These are phyloP conservation scores for Oscheius sp. DNA, from an alignment of 2,888 invertebrate genomes.

Conservation along the genomic window DNA sequence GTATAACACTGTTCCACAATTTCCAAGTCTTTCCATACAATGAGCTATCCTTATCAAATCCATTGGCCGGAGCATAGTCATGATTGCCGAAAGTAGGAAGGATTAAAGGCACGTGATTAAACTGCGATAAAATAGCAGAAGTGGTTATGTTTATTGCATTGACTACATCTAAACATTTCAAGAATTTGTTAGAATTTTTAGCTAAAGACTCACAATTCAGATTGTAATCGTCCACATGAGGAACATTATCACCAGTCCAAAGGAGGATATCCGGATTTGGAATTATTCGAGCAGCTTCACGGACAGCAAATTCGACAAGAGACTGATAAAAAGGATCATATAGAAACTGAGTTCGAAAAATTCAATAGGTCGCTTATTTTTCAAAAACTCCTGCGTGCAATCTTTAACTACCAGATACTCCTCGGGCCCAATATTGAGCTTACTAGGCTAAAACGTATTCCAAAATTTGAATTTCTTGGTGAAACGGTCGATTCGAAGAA, in stretches of 20 bases:
- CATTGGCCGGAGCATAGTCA: constrained; percentile 65
- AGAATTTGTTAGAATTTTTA: no score
- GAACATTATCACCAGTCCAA: constrained; percentile 69
- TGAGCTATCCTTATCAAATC: constrained; percentile 43
- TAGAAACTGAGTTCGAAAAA: neutral
- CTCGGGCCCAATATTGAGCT: no score
- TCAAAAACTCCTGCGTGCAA: no score
- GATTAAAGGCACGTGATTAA: constrained; percentile 48
- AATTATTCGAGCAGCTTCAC: constrained; percentile 48
- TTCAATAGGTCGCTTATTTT: no score
- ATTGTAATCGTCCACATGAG: constrained; percentile 62
- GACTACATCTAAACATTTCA: constrained; percentile 47
- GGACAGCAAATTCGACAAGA: constrained; percentile 57
- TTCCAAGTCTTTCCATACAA: constrained; percentile 49
- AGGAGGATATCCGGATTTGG: constrained; percentile 61
- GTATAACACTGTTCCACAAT: constrained; percentile 58
- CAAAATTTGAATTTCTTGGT: no score
- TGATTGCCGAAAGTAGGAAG: constrained; percentile 67
- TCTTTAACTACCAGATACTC: no score
- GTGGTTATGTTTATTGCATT: constrained; percentile 45
- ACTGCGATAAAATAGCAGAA: constrained; percentile 32
- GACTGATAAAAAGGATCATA: no score
- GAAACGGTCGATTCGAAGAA: no score
- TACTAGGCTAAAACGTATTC: no score
- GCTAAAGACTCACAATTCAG: constrained; percentile 45